Base-by-base conservation (phyloP, 2,113 vertebrate genomes). In the Echinops telfairi region DNA sequence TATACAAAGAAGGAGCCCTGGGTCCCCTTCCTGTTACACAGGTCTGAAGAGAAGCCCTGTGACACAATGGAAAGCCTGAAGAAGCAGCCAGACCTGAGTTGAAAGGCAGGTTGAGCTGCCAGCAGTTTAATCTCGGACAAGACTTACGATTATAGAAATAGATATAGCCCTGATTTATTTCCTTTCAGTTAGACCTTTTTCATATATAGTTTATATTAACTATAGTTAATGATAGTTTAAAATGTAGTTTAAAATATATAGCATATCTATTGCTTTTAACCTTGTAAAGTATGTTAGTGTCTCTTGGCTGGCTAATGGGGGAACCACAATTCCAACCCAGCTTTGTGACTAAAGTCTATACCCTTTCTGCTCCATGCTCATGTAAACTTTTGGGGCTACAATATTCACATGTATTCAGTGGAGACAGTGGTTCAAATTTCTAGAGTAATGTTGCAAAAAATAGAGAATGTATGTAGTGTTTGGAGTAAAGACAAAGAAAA, bases 191-290 rank as follows among this genome's bases (percentile, higher is more conserved):
- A 27, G 79, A n/a, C 60, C 64, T 75, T 95, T 83, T 77, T 20
- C 14, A 38, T 29, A 31, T 58, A 75, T 29, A 31, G 43, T 88
- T 79, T 73, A 29, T n/a, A n/a, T n/a, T n/a, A n/a, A n/a, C n/a
- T n/a, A n/a, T n/a, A n/a, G n/a, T n/a, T n/a, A n/a, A n/a, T n/a
- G n/a, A n/a, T n/a, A n/a, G n/a, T n/a, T n/a, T n/a, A n/a, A n/a
- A n/a, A n/a, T n/a, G n/a, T n/a, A n/a, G n/a, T n/a, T n/a, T n/a
- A n/a, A n/a, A n/a, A 38, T 29, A 31, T 58, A 75, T 29, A 31
- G 43, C 85, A 75, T 73, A 29, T 40, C 68, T 83, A 62, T 86
- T 91, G 89, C 62, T 86, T 33, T 57, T 84, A 76, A 58, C n/a
- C 2, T 12, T 76, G 15, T 31, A 83, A 40, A 40, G 27, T 82